Base-by-base conservation (phyloP, 1,140 invertebrate genomes). In the Caenorhabditis tropicalis region DNA sequence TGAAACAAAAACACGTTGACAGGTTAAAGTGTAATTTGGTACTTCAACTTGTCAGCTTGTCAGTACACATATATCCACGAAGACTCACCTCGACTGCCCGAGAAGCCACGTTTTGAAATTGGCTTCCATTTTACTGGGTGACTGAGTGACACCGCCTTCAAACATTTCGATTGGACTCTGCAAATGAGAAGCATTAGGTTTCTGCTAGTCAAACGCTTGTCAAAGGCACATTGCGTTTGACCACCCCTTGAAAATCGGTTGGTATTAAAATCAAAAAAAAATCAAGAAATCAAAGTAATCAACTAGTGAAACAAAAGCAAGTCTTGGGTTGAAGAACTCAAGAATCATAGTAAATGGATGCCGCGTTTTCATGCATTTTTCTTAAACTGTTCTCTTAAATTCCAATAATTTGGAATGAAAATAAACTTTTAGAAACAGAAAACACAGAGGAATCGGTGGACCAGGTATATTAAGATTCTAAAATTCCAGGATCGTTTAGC, bases 91-190 rank as follows among this genome's bases (percentile, higher is more conserved):
- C 48, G 89, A 87, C 81, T 91, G 90, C 19, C 90, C 89, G 33
- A 91, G 82, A 16, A 91, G 87, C 90, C 90, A 91, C 29, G 87
- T 89, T 84, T 91, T 91, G 85, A 91, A 91, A 79, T 90, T 91
- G 7, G 89, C 89, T 51, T 91, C 90, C 53, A 91, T 58, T 82
- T 91, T 91, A 12, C 87, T 88, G 12, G 90, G 90, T 29, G 86
- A 88, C 82, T 91, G 90, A 65, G 60, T 85, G n/a, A 91, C 90
- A 27, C 90, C 90, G 46, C 90, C 90, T 80, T 91, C 90, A 81
- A 91, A 91, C 90, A 91, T 91, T 83, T 91, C 90, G 84, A 91
- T 91, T 24, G 90, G 90, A 80, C 84, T 87, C 84, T 85, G 81
- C 24, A 85, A 60, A 24, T 16, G 48, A n/a, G 0, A 0, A 49